These are phyloP conservation scores for Ferdinandea cuprea DNA, from an alignment of 2,888 invertebrate genomes.

Conservation along the genomic window DNA sequence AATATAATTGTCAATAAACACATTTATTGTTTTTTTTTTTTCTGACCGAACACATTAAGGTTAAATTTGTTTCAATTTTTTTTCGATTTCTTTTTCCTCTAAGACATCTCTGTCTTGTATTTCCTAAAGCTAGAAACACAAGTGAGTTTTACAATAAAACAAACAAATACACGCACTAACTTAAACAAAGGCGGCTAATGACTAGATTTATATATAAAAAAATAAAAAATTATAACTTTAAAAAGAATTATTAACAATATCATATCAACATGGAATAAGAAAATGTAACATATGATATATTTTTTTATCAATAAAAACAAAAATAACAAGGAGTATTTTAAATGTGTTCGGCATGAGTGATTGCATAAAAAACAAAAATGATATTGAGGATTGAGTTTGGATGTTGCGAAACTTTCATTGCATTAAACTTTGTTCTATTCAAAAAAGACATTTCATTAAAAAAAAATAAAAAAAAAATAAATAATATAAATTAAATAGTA, in stretches of 20 bases:
- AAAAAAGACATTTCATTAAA: conserved; percentile 60
- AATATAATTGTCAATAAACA: conserved; percentile 16
- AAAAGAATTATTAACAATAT: conserved; percentile 61
- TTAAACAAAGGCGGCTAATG: conserved; percentile 53
- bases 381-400: not conserved
- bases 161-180: conserved; percentile 58
- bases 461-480: conserved; percentile 58
- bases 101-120: conserved; percentile 65
- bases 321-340: conserved; percentile 30
- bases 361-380: not conserved
- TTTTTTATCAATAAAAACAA: conserved; percentile 56
- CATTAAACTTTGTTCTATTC: conserved; percentile 19
- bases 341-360: conserved; percentile 44
- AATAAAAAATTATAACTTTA: conserved; percentile 27
- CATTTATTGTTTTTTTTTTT: not conserved
- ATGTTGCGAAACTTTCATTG: not conserved
- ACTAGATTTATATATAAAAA: conserved; percentile 64
- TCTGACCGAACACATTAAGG: conserved; percentile 47
- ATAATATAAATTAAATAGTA: conserved; percentile 72
- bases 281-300: conserved; percentile 70
- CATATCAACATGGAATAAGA: conserved; percentile 70
- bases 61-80: conserved; percentile 65
- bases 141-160: conserved; percentile 64
- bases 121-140: conserved; percentile 69
- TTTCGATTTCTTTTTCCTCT: not conserved